phyloP scores from a whole-genome alignment of 2,113 vertebrate species.

The Bucco capensis region DNA sequence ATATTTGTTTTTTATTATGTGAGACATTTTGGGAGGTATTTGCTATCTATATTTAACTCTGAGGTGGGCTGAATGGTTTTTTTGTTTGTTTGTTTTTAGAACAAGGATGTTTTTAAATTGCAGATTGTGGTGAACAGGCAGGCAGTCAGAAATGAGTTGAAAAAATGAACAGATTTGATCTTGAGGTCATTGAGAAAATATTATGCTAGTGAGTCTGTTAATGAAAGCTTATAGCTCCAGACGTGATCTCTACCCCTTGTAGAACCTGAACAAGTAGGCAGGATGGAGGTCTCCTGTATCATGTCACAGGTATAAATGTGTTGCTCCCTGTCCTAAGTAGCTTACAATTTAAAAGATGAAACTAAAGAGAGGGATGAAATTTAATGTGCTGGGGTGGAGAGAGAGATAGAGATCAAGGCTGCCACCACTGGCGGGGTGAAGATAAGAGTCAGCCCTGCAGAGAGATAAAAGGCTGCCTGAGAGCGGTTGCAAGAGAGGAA shows the following conservation, averaged over 20 bases:
- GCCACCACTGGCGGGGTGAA: neutral
- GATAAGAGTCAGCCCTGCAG: neutral
- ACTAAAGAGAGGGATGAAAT: conserved; percentile 17
- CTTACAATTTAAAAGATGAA: conserved; percentile 4
- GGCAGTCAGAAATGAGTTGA: neutral
- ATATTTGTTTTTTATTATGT: neutral
- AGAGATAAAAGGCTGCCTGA: conserved; percentile 28
- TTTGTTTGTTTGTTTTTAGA: neutral
- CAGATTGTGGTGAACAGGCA: neutral
- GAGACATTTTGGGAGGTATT: neutral
- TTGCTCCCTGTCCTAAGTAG: neutral
- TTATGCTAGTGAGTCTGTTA: neutral
- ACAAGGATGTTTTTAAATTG: neutral
- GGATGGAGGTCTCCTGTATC: neutral
- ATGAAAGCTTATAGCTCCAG: neutral
- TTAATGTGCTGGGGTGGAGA: conserved; percentile 21
- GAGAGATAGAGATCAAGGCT: conserved; percentile 30
- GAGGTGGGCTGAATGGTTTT: neutral
- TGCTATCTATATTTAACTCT: neutral
- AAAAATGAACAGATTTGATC: neutral
- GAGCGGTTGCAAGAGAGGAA: neutral
- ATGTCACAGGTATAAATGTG: neutral
- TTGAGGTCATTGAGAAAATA: neutral
- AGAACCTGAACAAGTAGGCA: neutral
- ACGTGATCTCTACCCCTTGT: neutral